These are phyloP conservation scores for Drosophila yooni DNA, from an alignment of 2,888 invertebrate genomes.

Conservation along the genomic window DNA sequence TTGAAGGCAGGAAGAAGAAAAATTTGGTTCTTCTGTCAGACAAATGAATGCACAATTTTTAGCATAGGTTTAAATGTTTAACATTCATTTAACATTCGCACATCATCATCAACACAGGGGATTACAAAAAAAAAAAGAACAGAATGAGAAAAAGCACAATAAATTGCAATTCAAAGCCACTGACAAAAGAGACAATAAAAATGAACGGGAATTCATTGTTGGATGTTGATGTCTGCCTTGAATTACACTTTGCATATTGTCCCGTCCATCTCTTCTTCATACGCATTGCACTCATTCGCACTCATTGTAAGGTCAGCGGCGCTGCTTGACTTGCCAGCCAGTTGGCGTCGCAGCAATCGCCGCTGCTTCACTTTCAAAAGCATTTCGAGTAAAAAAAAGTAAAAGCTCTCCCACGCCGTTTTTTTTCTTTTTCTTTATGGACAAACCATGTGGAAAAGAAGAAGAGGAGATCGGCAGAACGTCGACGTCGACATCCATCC, in stretches of 20 bases:
- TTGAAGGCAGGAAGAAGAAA: not conserved
- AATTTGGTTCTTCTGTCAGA: not conserved
- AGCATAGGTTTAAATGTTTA: not conserved
- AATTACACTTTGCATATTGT: constrained; percentile 31
- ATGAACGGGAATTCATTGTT: constrained; percentile 10
- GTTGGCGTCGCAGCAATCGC: constrained; percentile 8
- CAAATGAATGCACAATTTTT: not conserved
- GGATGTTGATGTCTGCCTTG: constrained; percentile 22
- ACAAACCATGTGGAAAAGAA: constrained; percentile 40
- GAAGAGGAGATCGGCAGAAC: constrained; percentile 22
- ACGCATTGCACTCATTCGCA: constrained; percentile 29
- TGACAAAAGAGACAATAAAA: constrained; percentile 27
- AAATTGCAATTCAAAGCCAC: constrained; percentile 30
- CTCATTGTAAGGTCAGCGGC: constrained; percentile 32
- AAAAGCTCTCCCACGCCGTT: constrained; percentile 68
- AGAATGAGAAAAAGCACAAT: constrained; percentile 7
- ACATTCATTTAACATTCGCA: not conserved
- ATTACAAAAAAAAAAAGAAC: not conserved
- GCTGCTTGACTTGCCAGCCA: constrained; percentile 3
- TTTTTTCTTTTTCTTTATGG: constrained; percentile 17
- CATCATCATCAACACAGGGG: not conserved
- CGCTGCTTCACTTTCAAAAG: constrained; percentile 58
- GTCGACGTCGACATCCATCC: not conserved
- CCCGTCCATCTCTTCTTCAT: constrained; percentile 18
- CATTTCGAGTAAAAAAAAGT: constrained; percentile 48